Base-by-base conservation (phyloP, 1,140 invertebrate genomes). In the Dendroctonus ponderosae region DNA sequence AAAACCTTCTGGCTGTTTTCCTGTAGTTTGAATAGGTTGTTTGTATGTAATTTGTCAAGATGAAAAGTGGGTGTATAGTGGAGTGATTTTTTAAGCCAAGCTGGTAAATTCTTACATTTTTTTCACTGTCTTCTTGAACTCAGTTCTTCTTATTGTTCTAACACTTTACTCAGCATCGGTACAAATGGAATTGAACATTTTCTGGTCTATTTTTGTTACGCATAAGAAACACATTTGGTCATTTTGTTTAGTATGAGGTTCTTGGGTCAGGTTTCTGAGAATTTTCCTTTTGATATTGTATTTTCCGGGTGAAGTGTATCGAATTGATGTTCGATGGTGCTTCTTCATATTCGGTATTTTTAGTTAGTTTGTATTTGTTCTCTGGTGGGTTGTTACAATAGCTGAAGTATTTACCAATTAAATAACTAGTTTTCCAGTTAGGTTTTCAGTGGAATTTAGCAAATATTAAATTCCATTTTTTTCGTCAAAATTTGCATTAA, bases 11-110 rank as follows among this genome's bases (percentile, higher is more conserved):
- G 26, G 53, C 53, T 11, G 53, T n/a, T 56, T 48, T 48, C 15
- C 8, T 48, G 46, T 8, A 12, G 8, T 48, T 48, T n/a, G 6
- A 14, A 12, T 48, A 7, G 12, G 7, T 41, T n/a, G 3, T 56
- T 41, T 56, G 39, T 56, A 56, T 56, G 39, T 56, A 6, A n/a
- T 38, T 6, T 40, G 53, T 56, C 11, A 41, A 40, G n/a, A 56
- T 41, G 15, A 56, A 56, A 4, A 56, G 15, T 56, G 53, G 53
- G 41, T 56, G 53, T 40, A 56, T 56, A n/a, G 26, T 56, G 3
- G 37, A 40, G 39, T 15, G 11, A 9, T 56, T 38, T 56, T 38
- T 11, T 56, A 39, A 56, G 37, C 53, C 53, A 9, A 56, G 41
- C 41, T 56, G 53, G 11, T 56, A 56, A 9, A n/a, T 37, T 40